phyloP scores from a whole-genome alignment of 2,797 vertebrate genomes.

The Enteromius fasciolatus region DNA sequence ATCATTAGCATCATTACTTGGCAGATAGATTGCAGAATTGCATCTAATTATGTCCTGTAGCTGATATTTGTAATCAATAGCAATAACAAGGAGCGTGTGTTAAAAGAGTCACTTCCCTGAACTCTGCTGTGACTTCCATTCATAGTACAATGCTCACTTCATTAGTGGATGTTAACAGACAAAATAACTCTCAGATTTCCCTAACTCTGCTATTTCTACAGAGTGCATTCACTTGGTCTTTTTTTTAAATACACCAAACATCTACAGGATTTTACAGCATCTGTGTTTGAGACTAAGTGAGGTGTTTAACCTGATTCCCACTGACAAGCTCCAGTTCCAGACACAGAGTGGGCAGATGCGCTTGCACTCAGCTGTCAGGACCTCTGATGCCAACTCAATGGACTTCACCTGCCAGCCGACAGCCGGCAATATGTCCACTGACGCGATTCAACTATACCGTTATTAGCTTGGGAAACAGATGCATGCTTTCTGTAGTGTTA shows the following conservation, averaged over 20 bases:
- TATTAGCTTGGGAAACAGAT: constrained; percentile 32
- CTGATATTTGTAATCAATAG: constrained; percentile 20
- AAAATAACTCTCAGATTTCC: not conserved
- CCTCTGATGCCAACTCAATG: constrained; percentile 47
- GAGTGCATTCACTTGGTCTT: constrained; percentile 31
- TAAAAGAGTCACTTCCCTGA: constrained; percentile 3
- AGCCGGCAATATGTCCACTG: constrained; percentile 35
- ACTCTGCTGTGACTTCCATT: not conserved
- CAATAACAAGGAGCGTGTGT: not conserved
- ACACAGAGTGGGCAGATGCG: constrained; percentile 59
- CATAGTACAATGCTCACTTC: constrained; percentile 1
- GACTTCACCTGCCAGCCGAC: constrained; percentile 47
- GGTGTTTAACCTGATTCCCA: constrained; percentile 60
- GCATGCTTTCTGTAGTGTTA: constrained; percentile 18
- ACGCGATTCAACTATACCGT: not conserved
- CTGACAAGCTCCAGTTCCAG: constrained; percentile 63
- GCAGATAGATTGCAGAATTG: not conserved
- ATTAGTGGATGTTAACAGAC: constrained; percentile 16
- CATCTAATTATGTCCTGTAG: not conserved
- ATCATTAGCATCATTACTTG: constrained; percentile 25
- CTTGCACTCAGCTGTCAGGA: constrained; percentile 51
- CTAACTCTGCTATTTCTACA: not conserved
- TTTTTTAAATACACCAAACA: constrained; percentile 63
- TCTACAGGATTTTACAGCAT: constrained; percentile 65
- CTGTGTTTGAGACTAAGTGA: constrained; percentile 64